Percentiles rank a stretch among this genome's conserved stretches.
Evolutionary conservation across 2,888 invertebrate genomes (phyloP).

Genomic region (Eucriotettix oculatus): DNA sequence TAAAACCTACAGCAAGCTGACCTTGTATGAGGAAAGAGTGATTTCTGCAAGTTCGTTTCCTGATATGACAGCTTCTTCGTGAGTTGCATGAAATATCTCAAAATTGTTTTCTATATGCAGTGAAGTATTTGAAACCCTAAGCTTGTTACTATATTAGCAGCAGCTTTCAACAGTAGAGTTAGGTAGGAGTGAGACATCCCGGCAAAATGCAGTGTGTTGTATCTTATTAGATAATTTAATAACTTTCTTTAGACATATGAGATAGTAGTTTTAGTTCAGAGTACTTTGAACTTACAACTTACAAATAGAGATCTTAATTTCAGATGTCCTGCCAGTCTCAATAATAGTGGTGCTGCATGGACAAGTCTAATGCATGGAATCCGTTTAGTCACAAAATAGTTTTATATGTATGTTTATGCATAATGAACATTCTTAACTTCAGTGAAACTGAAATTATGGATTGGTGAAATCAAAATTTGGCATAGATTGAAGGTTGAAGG

Average conservation of each 20-base stretch:
- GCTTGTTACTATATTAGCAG: background rate
- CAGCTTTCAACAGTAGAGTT: slow-evolving; percentile 4
- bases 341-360: slow-evolving; percentile 1
- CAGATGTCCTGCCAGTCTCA: background rate
- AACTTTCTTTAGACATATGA: slow-evolving; percentile 3
- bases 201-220: slow-evolving; percentile 4
- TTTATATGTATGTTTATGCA: too few relatives aligned
- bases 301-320: background rate
- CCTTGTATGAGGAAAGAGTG: background rate
- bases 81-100: background rate
- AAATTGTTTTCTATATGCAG: background rate
- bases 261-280: slow-evolving; percentile 3
- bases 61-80: background rate
- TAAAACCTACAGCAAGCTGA: background rate
- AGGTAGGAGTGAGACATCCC: slow-evolving; percentile 2
- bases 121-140: slow-evolving; percentile 5
- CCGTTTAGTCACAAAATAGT: background rate
- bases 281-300: background rate
- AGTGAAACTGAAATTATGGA: too few relatives aligned
- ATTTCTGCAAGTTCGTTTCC: background rate
- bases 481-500: too few relatives aligned
- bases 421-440: too few relatives aligned
- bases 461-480: too few relatives aligned
- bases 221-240: slow-evolving; percentile 2
- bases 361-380: background rate